A percentile compares a stretch with the other conserved stretches of the same genome.
phyloP scores from a whole-genome alignment of 2,888 invertebrate species.

The Seira sanloemensis region DNA sequence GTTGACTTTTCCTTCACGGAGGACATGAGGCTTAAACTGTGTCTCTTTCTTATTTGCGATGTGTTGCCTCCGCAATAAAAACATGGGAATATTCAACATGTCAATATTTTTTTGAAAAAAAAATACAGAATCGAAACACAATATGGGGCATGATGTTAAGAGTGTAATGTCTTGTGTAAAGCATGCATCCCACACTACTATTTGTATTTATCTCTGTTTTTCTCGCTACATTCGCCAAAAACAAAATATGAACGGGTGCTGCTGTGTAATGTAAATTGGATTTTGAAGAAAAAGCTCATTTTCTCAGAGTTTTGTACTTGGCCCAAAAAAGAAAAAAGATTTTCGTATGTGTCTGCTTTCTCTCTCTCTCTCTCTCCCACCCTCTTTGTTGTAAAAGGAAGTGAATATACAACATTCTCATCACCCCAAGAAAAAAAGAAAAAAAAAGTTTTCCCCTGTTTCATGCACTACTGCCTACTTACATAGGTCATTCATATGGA shows the following conservation, averaged over 20 bases:
- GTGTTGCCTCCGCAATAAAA: not conserved
- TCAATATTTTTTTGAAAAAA: not conserved
- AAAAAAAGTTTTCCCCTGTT: not conserved
- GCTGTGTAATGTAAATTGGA: not conserved
- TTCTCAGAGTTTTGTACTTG: not conserved
- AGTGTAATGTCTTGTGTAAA: not conserved
- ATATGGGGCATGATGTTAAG: not conserved
- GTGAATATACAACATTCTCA: not conserved
- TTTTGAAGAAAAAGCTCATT: not conserved
- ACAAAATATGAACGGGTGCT: not conserved
- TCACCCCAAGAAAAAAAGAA: no score
- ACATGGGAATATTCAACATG: not conserved
- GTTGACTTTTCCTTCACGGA: no score
- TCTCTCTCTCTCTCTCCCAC: no score
- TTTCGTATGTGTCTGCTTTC: no score
- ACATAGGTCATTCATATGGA: not conserved
- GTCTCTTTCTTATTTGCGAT: not conserved
- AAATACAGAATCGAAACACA: not conserved
- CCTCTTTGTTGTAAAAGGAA: not conserved
- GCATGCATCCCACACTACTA: no score
- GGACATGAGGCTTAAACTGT: not conserved
- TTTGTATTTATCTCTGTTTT: no score
- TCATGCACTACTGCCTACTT: not conserved
- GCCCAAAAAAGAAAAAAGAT: not conserved
- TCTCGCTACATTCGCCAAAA: not conserved